Evolutionary conservation across 23 tunicate species (phyloP), one percentile per base, ranked within the genome.

Genomic region (Halocynthia roretzi): DNA sequence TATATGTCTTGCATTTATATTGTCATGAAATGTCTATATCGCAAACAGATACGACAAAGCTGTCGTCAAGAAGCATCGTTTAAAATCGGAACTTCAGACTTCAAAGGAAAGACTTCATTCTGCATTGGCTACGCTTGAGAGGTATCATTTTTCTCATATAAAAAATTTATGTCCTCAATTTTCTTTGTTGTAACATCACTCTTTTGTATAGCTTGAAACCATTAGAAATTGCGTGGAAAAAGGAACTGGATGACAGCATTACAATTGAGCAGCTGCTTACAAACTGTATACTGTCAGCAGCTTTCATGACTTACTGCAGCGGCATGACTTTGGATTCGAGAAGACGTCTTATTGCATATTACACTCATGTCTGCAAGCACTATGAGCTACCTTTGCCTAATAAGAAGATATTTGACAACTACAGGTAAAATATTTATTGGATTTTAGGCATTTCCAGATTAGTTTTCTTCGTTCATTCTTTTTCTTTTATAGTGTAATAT

Each of bases 341-440:
- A 22, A 79, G 75, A 62, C 67, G 98, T 52, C 86, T 92, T 87
- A 78, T 85, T 44, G 68, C 82, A 23, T 92, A 82, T 67, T 92
- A 92, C 78, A 77, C 82, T 6, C 93, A 86, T 64, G 98, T 92
- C 10, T 92, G 98, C 85, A 83, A 86, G 77, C 98, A 92, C 65
- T 92, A 85, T 61, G 92, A 92, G 69, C 76, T 92, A 55, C 87
- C 98, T 11, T 67, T 86, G 51, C 98, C 98, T 6, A 82, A 78
- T 72, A 82, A 90, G 50, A 83, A 86, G 92, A 80, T 92, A 0
- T 92, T 92, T 76, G 75, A 62, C 8, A 86, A 82, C 70, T 74
- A 62, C 80, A 92, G 87, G 98, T 86, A 54, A 74, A 67, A 44
- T 0, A 0, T 15, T 18, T 18, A 58, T 14, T 14, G 17, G 63